Base-by-base conservation (phyloP, 53 echinoderm and acorn worm species). In the Arbacia lixula region DNA sequence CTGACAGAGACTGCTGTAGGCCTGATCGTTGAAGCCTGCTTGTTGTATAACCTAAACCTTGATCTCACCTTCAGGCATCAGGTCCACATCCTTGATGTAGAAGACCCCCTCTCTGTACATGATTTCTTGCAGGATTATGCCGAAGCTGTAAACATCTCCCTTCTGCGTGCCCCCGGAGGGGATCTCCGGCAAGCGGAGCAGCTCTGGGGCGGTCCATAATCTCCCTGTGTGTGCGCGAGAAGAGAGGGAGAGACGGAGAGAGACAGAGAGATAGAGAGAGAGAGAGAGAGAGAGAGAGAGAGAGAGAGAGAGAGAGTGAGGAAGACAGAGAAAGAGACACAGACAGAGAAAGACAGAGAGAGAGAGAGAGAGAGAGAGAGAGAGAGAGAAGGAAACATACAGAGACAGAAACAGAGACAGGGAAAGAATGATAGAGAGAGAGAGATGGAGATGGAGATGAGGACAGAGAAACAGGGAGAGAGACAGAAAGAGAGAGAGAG, bases 131-230 rank as follows among this genome's bases (percentile, higher is more conserved):
- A 93, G 67, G 60, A 98, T 98, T 35, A 98, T 69, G 50, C 88
- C 98, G 53, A 98, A 91, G 77, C 98, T 98, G 76, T 92, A 95
- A 14, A 95, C 90, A 69, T 98, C 98, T 31, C 90, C 91, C 50
- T 95, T 98, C 72, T 85, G 94, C 67, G 98, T 98, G 19, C 94
- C 98, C 14, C 92, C 94, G 3, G 84, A 61, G 34, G 95, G 95
- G 51, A 93, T 88, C 84, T 91, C 88, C 17, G 94, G 94, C 40
- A 90, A 74, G 56, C 94, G 92, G 21, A 98, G 88, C 40, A 98
- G 84, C 71, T 98, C 98, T 20, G 98, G 98, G 36, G 94, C 94
- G 16, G 90, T 86, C 98, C 98, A 98, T 90, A 98, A 89, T 74
- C 90, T 85, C 80, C 88, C 98, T 98, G 86, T 69, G 5, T 69